phyloP scores from a whole-genome alignment of 2,888 invertebrate species.

The Carpatolechia fugitivella region DNA sequence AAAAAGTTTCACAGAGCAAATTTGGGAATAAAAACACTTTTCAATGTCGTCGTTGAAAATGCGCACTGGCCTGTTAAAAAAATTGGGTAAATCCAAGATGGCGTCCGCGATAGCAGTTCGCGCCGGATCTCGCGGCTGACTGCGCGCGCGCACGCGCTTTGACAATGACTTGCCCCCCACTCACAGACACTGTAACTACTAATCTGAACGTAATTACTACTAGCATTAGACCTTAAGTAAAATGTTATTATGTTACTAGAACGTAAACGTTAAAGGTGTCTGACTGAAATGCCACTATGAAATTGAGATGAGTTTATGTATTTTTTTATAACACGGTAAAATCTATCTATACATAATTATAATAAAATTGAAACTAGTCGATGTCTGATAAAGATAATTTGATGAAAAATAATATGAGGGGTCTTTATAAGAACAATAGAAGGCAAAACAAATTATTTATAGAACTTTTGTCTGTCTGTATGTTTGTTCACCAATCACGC shows the following conservation, averaged over 20 bases:
- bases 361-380: no score
- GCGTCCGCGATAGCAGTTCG: conserved; percentile 39
- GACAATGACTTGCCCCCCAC: conserved; percentile 55
- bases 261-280: no score
- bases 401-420: no score
- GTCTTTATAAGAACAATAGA: no score
- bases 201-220: not conserved
- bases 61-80: conserved; percentile 19
- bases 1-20: not conserved
- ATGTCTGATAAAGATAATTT: no score
- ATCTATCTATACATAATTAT: no score
- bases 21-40: not conserved
- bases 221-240: not conserved
- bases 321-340: no score
- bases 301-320: no score
- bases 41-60: not conserved
- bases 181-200: conserved; percentile 20
- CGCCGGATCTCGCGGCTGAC: conserved; percentile 63
- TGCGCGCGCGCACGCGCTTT: conserved; percentile 54
- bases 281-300: no score
- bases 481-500: no score
- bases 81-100: conserved; percentile 36
- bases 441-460: no score
- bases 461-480: no score
- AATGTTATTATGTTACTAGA: conserved; percentile 27